Evolutionary conservation across 2,797 vertebrate genomes (phyloP).

Genomic region (Crocodylus rhombifer): DNA sequence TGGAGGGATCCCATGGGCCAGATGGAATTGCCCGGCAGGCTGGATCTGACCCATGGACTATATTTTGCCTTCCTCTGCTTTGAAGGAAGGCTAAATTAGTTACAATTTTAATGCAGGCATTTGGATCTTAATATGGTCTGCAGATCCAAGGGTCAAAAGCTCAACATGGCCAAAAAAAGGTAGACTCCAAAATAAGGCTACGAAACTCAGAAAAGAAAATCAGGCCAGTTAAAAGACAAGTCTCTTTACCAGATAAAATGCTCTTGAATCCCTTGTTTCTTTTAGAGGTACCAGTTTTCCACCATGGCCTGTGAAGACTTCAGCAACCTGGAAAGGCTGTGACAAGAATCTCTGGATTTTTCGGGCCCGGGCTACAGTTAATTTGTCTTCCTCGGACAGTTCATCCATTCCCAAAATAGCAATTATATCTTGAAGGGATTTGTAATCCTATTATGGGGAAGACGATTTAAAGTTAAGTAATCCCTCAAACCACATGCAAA

Average conservation of each 20-base stretch:
- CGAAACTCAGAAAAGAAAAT: neutral
- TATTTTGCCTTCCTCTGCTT: too few species aligned
- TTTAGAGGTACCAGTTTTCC: slow-evolving; percentile 92
- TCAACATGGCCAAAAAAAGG: neutral
- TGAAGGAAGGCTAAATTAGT: too few species aligned
- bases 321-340: slow-evolving; percentile 92
- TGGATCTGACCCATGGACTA: too few species aligned
- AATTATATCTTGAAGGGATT: slow-evolving; percentile 93
- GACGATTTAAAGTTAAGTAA: neutral
- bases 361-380: slow-evolving; percentile 88
- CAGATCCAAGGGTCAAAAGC: neutral
- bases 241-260: slow-evolving; percentile 84
- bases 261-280: slow-evolving; percentile 88
- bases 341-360: slow-evolving; percentile 94
- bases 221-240: neutral
- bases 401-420: slow-evolving; percentile 94
- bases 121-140: neutral
- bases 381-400: slow-evolving; percentile 92
- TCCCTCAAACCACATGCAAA: neutral
- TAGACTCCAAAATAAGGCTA: neutral
- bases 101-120: neutral
- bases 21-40: too few species aligned
- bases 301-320: slow-evolving; percentile 90
- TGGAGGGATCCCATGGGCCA: too few species aligned
- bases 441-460: slow-evolving; percentile 86